phyloP scores from a whole-genome alignment of 1,140 invertebrate species.

The Sitobion miscanthi region DNA sequence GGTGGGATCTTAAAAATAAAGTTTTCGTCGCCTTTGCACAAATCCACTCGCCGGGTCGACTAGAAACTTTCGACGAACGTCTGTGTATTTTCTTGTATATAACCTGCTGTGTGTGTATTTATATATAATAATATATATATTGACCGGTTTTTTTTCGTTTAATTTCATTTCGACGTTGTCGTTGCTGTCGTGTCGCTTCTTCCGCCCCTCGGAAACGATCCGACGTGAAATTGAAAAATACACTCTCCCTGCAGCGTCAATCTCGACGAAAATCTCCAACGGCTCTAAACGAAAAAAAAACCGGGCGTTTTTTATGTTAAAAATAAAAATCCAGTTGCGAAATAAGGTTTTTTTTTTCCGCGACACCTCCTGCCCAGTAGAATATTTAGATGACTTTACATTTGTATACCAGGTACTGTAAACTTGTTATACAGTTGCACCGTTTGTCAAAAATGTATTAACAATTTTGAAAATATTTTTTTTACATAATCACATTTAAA shows the following conservation, averaged over 20 bases:
- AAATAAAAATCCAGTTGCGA: background rate
- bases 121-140: background rate
- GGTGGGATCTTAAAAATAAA: background rate
- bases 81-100: background rate
- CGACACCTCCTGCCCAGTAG: background rate
- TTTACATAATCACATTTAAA: background rate
- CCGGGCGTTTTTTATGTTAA: background rate
- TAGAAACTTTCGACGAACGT: background rate
- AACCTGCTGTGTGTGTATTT: background rate
- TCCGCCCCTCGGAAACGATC: slow-evolving; percentile 16
- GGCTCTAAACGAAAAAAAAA: background rate
- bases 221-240: slow-evolving; percentile 36
- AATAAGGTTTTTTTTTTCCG: background rate
- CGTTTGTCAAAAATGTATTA: background rate
- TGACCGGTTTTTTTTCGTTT: slow-evolving; percentile 20
- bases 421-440: background rate
- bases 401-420: background rate
- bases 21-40: background rate
- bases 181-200: background rate
- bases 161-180: slow-evolving; percentile 9
- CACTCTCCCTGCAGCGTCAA: background rate
- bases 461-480: background rate
- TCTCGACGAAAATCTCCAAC: background rate
- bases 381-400: background rate
- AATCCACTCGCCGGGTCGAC: background rate